Evolutionary conservation across 1,140 invertebrate genomes (phyloP), one percentile per base, ranked within the genome.

Genomic region (Wasmannia auropunctata): DNA sequence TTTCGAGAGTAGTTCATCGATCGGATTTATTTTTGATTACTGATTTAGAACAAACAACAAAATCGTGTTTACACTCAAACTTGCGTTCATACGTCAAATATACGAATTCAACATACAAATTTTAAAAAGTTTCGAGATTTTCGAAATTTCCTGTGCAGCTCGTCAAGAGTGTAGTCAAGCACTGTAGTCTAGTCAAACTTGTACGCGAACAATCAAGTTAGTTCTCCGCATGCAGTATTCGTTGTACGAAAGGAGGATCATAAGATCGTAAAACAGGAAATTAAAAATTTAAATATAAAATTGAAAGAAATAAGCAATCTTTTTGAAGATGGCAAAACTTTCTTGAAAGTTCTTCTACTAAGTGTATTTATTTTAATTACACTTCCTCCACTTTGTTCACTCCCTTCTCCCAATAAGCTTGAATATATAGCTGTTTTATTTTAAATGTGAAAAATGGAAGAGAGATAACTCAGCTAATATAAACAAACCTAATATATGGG

Each of bases 341-440:
- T 62, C 11, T 22, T 62, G 28, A 62, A 22, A 28, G 7, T 25
- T 76, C 19, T 4, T 46, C 3, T 43, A n/a, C 1, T 7, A n/a
- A 40, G 7, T 62, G 16, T 76, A 40, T 62, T 62, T 31, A 54
- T 62, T 62, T 62, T 76, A 74, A 49, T 74, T 54, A 19, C 37
- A 11, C 16, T 31, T 62, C 3, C 16, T 76, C 10, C 25, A 37
- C 16, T 74, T 60, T 54, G n/a, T 62, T 40, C 51, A 1, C 22
- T 25, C 3, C 28, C 31, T 54, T 28, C 54, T 2, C 3, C 74
- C 16, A 37, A 22, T 10, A 28, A 43, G 19, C 25, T 19, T 76
- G 16, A 62, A 62, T 62, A n/a, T 40, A 37, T 8, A 37, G 8
- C 7, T 25, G 25, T 76, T 51, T 76, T 60, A 76, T 54, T 34